Percentiles rank a stretch among this genome's conserved stretches.
Conservation (phyloP, 2,888 invertebrate genomes). For the Dyspetes luteomarginatus region DNA sequence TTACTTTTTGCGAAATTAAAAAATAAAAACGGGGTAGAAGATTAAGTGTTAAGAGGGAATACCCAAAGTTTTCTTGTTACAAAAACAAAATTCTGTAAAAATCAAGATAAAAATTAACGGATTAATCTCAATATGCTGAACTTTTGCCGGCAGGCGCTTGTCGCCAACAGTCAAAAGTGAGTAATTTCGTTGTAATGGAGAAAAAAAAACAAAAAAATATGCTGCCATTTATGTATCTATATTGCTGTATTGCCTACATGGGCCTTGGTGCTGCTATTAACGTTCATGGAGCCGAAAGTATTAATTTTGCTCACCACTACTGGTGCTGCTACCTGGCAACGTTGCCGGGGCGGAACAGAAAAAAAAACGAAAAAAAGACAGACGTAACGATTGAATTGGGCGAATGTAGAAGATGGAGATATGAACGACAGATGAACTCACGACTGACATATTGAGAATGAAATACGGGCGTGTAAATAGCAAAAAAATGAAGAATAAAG, state of each 20-base stretch:
- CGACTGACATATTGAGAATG: not conserved
- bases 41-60: slow-evolving; percentile 6
- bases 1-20: not conserved
- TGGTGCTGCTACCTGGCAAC: not conserved
- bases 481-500: not conserved
- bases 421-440: not conserved
- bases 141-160: slow-evolving; percentile 78
- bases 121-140: slow-evolving; percentile 76
- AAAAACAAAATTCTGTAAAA: too few species aligned
- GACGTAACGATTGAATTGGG: slow-evolving; percentile 1
- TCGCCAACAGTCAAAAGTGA: slow-evolving; percentile 81
- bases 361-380: not conserved
- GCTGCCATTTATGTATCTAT: not conserved
- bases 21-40: not conserved
- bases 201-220: too few species aligned
- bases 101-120: too few species aligned
- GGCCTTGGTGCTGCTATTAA: not conserved
- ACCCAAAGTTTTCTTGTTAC: too few species aligned
- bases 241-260: not conserved
- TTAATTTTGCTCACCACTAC: too few species aligned
- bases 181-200: slow-evolving; percentile 68
- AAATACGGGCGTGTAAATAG: not conserved
- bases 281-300: too few species aligned
- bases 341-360: not conserved
- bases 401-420: not conserved